Evolutionary conservation across 2,113 vertebrate genomes (phyloP).

Genomic region (Gambusia holbrooki): DNA sequence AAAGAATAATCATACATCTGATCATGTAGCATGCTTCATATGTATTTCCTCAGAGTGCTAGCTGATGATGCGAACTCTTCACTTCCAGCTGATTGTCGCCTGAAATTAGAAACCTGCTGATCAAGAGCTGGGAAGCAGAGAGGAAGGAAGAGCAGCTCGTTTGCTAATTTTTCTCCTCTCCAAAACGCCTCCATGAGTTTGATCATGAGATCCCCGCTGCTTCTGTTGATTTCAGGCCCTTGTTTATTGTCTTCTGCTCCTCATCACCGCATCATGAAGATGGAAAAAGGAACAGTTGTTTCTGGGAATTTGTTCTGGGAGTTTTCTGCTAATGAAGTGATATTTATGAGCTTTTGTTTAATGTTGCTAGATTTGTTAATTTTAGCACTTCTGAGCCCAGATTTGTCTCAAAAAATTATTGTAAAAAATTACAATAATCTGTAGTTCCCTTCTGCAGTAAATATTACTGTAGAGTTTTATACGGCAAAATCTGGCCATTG

Average conservation of each 20-base stretch:
- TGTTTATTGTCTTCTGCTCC: slow-evolving; percentile 11
- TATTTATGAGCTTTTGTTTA: too few relatives aligned
- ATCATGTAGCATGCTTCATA: too few relatives aligned
- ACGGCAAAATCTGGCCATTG: too few relatives aligned
- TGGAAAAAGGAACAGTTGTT: neutral
- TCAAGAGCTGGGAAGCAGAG: slow-evolving; percentile 1
- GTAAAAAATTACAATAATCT: neutral
- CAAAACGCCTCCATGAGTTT: slow-evolving; percentile 43
- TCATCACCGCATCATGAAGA: neutral
- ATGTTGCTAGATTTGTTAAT: neutral
- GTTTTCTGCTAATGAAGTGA: neutral
- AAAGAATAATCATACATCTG: too few relatives aligned
- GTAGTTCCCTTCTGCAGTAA: neutral
- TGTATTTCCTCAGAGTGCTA: neutral
- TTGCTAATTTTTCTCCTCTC: slow-evolving; percentile 35
- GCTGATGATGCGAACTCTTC: slow-evolving; percentile 42
- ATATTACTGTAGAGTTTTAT: neutral
- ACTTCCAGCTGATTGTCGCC: slow-evolving; percentile 44
- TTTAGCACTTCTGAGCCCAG: neutral
- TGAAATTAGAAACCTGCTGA: slow-evolving; percentile 57
- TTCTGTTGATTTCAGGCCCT: slow-evolving; percentile 48
- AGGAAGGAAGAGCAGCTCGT: slow-evolving; percentile 5
- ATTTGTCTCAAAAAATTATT: neutral
- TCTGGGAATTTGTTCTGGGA: neutral
- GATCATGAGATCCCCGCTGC: slow-evolving; percentile 47